Evolutionary conservation across 2,797 vertebrate genomes (phyloP).

Genomic region (Crenichthys baileyi): DNA sequence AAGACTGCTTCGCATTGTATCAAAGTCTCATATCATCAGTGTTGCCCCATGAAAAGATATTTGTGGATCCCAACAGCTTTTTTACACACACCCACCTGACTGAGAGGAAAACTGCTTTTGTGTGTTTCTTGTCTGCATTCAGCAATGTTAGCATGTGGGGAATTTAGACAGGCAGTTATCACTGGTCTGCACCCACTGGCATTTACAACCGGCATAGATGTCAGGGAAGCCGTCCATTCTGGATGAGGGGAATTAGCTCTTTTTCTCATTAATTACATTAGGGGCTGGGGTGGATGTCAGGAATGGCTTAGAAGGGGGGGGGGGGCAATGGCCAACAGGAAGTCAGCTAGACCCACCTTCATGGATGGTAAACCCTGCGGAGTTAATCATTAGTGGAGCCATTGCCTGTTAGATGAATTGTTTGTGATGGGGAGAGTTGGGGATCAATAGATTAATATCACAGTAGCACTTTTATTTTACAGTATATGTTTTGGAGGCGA

Average conservation of each 20-base stretch:
- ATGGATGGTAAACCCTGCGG: conserved; percentile 68
- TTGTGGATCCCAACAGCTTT: not conserved
- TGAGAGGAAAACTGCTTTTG: conserved; percentile 62
- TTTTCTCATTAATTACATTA: conserved; percentile 84
- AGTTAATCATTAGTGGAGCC: conserved; percentile 78
- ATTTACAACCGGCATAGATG: conserved; percentile 86
- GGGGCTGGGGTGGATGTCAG: conserved; percentile 83
- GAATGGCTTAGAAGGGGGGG: conserved; percentile 37
- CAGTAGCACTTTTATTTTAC: conserved; percentile 12
- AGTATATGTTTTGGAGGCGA: not conserved
- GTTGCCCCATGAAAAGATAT: too few relatives aligned
- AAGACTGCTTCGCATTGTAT: too few relatives aligned
- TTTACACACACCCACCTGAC: conserved; percentile 58
- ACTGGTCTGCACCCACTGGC: conserved; percentile 75
- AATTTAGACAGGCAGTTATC: conserved; percentile 79
- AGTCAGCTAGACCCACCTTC: conserved; percentile 62
- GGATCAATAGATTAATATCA: not conserved
- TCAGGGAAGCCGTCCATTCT: conserved; percentile 83
- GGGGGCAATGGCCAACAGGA: conserved; percentile 60
- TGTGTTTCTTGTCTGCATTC: conserved; percentile 74
- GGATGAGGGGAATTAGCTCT: conserved; percentile 86
- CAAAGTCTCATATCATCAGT: too few relatives aligned
- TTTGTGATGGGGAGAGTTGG: conserved; percentile 18
- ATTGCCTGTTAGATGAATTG: conserved; percentile 52
- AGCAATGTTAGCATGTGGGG: conserved; percentile 82